These are phyloP conservation scores for Pherbina coryleti DNA, from an alignment of 2,888 invertebrate species.

Conservation along the genomic window DNA sequence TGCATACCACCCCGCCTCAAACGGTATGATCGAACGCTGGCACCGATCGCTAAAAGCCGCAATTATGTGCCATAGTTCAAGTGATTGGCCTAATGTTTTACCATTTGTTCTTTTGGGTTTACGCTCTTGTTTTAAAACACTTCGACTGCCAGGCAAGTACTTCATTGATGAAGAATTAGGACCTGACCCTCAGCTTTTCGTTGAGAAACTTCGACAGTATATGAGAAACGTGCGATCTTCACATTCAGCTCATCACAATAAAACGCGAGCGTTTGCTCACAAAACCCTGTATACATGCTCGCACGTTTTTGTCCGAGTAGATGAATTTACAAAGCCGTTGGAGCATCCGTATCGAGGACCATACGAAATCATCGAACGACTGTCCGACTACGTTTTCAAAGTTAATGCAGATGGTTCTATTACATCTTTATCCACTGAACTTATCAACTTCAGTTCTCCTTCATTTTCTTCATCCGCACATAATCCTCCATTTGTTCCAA, in stretches of 20 bases:
- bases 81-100: background rate
- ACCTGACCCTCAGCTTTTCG: background rate
- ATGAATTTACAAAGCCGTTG: too few relatives aligned
- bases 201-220: background rate
- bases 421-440: background rate
- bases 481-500: too few relatives aligned
- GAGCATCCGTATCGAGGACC: too few relatives aligned
- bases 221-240: background rate
- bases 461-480: too few relatives aligned
- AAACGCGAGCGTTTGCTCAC: background rate
- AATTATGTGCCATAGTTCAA: background rate
- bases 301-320: too few relatives aligned
- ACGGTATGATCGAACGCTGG: constrained; percentile 2
- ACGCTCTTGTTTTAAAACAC: background rate
- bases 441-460: too few relatives aligned
- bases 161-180: constrained; percentile 6
- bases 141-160: constrained; percentile 2
- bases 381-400: background rate
- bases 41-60: background rate
- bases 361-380: too few relatives aligned
- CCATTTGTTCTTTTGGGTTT: background rate
- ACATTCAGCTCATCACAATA: constrained; percentile 1
- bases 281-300: constrained; percentile 9
- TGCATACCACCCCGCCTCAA: background rate
- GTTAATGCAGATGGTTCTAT: background rate